Conservation (phyloP, 2,888 invertebrate species). For the Punctoribates punctum region DNA sequence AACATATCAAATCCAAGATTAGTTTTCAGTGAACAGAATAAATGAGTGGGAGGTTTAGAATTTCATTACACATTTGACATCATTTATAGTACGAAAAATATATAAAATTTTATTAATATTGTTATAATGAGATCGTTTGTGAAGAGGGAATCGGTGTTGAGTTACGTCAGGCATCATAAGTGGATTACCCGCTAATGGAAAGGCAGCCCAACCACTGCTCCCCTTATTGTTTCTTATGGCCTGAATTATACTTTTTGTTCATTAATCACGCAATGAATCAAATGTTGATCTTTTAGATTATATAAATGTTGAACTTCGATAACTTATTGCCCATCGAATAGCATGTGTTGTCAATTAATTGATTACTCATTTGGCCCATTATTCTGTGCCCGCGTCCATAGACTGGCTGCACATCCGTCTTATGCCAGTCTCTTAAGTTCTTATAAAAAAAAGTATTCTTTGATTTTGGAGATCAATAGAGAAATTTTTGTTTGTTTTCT, state of each 20-base stretch:
- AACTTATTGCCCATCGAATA: no score
- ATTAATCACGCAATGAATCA: neutral
- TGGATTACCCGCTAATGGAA: constrained; percentile 1
- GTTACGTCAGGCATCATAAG: constrained; percentile 10
- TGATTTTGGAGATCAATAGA: no score
- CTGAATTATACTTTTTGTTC: neutral
- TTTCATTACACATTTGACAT: neutral
- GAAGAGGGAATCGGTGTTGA: neutral
- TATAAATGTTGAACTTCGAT: neutral
- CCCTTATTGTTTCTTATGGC: constrained; percentile 6
- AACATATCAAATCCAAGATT: constrained; percentile 1
- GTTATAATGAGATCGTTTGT: constrained; percentile 10
- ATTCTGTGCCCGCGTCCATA: no score
- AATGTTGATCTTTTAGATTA: neutral
- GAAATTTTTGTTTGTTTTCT: no score
- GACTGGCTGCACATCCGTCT: no score
- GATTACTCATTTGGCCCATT: no score
- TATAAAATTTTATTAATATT: constrained; percentile 13
- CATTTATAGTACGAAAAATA: neutral
- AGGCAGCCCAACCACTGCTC: neutral
- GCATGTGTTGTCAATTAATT: no score
- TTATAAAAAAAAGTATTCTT: no score
- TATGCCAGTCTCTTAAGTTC: no score
- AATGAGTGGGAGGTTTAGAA: neutral
- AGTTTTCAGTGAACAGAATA: neutral